Evolutionary conservation across 2,888 invertebrate species (phyloP).

Genomic region (Pseudococcus longispinus): DNA sequence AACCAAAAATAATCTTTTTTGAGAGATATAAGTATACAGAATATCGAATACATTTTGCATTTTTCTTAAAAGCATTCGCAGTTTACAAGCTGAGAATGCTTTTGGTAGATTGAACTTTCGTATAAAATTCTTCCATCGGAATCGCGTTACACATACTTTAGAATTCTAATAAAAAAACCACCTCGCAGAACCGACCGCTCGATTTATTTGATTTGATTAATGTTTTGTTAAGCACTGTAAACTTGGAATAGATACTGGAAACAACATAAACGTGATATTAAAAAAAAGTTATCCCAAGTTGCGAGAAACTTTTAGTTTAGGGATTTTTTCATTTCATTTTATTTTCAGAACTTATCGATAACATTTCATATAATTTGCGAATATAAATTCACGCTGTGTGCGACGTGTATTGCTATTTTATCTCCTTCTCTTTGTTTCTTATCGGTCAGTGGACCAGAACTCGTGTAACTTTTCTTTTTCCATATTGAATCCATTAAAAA

Average conservation of each 20-base stretch:
- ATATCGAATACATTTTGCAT: neutral
- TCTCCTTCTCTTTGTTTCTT: neutral
- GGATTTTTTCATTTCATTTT: neutral
- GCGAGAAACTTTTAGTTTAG: neutral
- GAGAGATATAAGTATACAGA: neutral
- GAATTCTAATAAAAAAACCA: neutral
- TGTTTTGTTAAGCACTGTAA: neutral
- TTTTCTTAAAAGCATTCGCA: conserved; percentile 2
- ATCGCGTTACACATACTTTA: neutral
- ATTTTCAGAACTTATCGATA: neutral
- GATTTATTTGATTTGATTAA: conserved; percentile 11
- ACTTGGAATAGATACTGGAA: neutral
- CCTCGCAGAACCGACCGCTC: neutral
- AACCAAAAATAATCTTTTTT: neutral
- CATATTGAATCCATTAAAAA: neutral
- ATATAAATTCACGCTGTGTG: neutral
- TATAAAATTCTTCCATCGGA: neutral
- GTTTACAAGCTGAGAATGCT: neutral
- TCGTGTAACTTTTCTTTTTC: neutral
- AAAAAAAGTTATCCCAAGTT: neutral
- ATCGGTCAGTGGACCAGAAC: neutral
- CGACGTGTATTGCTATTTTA: neutral
- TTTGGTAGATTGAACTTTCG: neutral
- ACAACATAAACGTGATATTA: neutral
- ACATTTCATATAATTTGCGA: neutral